Evolutionary conservation across 2,888 invertebrate species (phyloP).

Genomic region (Drosophila anomalata): DNA sequence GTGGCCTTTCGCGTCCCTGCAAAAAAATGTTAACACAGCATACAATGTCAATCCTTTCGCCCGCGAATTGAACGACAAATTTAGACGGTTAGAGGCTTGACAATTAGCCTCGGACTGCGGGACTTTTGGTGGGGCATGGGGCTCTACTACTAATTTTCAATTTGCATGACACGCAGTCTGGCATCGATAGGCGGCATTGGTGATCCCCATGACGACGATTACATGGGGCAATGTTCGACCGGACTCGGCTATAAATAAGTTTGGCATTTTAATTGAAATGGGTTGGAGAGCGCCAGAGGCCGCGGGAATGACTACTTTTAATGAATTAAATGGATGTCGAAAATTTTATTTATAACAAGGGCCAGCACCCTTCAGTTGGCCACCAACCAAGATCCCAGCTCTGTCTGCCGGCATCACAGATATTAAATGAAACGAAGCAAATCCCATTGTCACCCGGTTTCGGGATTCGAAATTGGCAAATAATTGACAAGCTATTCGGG

Average conservation of each 20-base stretch:
- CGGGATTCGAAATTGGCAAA: slow-evolving; percentile 72
- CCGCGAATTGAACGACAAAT: slow-evolving; percentile 7
- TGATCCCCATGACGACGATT: slow-evolving; percentile 74
- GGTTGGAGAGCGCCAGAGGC: slow-evolving; percentile 10
- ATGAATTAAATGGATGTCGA: slow-evolving; percentile 67
- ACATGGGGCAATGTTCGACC: slow-evolving; percentile 52
- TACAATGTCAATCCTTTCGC: slow-evolving; percentile 41
- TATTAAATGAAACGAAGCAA: slow-evolving; percentile 74
- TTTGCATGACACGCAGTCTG: slow-evolving; percentile 67
- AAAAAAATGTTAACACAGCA: slow-evolving; percentile 37
- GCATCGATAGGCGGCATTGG: slow-evolving; percentile 66
- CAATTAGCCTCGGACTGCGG: slow-evolving; percentile 34
- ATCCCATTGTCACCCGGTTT: slow-evolving; percentile 72
- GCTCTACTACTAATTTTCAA: slow-evolving; percentile 68
- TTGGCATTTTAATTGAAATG: slow-evolving; percentile 72
- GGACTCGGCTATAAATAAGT: slow-evolving; percentile 52
- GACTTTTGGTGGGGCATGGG: slow-evolving; percentile 17
- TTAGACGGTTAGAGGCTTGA: slow-evolving; percentile 7
- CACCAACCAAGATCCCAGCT: slow-evolving; percentile 31
- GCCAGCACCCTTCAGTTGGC: slow-evolving; percentile 4
- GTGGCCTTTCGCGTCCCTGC: slow-evolving; percentile 29
- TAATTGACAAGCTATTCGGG: slow-evolving; percentile 76
- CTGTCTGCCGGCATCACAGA: slow-evolving; percentile 47
- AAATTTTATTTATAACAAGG: slow-evolving; percentile 74
- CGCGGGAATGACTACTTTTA: slow-evolving; percentile 69